These are phyloP conservation scores for Crotalus tigris DNA, from an alignment of 2,113 vertebrate species.

Conservation along the genomic window DNA sequence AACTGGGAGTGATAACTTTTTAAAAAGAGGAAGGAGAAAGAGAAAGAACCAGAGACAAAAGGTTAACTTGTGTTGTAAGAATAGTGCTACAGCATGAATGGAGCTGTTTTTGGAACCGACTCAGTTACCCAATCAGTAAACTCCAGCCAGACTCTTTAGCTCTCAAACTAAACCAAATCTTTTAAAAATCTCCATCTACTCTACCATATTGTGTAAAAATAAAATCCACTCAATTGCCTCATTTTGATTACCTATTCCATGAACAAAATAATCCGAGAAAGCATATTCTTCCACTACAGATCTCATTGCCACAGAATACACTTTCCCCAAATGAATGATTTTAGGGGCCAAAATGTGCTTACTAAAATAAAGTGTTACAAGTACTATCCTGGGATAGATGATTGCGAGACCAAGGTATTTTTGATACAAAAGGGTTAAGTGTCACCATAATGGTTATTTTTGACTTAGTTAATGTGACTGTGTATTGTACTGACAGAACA, in stretches of 20 bases:
- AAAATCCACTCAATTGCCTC: not conserved
- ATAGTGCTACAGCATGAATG: not conserved
- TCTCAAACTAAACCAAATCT: not conserved
- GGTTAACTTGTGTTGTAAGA: not conserved
- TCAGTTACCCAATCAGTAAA: not conserved
- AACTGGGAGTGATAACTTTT: not conserved
- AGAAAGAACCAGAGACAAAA: not conserved
- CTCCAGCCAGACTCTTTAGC: not conserved
- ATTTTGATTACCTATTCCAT: not conserved
- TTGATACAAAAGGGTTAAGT: not conserved
- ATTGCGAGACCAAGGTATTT: not conserved
- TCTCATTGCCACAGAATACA: not conserved
- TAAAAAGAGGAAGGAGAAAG: not conserved
- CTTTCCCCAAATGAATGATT: not conserved
- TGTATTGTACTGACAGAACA: not conserved
- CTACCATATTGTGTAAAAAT: not conserved
- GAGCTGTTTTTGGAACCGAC: not conserved
- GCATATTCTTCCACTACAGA: not conserved
- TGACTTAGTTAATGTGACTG: not conserved
- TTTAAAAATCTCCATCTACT: not conserved
- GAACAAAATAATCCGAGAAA: not conserved
- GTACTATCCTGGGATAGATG: not conserved
- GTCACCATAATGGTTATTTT: not conserved
- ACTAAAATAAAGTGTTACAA: not conserved
- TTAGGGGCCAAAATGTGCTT: not conserved